phyloP scores from a whole-genome alignment of 2,797 vertebrate genomes.

The Antrozous pallidus region DNA sequence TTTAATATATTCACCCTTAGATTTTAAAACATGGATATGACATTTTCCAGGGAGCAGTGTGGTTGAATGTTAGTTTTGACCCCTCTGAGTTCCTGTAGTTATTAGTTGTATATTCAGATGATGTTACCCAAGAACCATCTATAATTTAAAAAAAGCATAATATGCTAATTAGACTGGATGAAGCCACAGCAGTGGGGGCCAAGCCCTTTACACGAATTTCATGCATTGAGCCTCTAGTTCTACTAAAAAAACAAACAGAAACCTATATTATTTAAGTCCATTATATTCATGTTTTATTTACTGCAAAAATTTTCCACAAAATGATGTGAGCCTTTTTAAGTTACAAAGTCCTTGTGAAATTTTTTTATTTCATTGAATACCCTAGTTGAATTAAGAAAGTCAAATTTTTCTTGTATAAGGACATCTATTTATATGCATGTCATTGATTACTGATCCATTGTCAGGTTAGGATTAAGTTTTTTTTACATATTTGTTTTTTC shows the following conservation, averaged over 20 bases:
- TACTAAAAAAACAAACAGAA: not conserved
- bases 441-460: not conserved
- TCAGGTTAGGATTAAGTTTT: not conserved
- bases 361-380: not conserved
- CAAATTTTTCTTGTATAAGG: not conserved
- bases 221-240: not conserved
- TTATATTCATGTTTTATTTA: not conserved
- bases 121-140: not conserved
- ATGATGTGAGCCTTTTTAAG: not conserved
- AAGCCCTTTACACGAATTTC: no score
- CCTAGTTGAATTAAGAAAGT: conserved; percentile 31
- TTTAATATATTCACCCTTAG: not conserved
- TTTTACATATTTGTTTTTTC: not conserved
- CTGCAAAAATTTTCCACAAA: not conserved
- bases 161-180: no score
- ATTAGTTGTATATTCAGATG: not conserved
- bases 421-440: not conserved
- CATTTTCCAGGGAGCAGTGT: not conserved
- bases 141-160: no score
- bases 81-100: not conserved
- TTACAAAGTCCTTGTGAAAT: not conserved
- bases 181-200: no score
- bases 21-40: not conserved
- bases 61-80: not conserved
- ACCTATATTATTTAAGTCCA: not conserved